Evolutionary conservation across 2,113 vertebrate genomes (phyloP).

Genomic region (Leptodactylus fuscus): DNA sequence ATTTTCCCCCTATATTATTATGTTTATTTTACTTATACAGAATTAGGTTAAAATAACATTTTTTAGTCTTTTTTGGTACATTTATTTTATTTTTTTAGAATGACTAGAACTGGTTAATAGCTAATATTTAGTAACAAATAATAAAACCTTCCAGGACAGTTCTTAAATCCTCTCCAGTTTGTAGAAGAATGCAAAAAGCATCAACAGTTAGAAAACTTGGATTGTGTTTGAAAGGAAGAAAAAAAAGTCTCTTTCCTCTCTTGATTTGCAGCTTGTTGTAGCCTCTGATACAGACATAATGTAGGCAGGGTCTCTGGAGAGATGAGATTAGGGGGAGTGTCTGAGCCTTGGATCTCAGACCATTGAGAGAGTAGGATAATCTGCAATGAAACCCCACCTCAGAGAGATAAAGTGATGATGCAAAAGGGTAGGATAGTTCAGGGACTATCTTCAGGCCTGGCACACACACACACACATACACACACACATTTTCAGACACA

Average conservation of each 20-base stretch:
- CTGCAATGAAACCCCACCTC: conserved; percentile 53
- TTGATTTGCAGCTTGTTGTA: conserved; percentile 51
- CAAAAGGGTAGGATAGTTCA: conserved; percentile 47
- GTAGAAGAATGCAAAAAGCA: conserved; percentile 45
- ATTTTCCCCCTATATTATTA: too few relatives aligned
- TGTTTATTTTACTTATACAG: too few relatives aligned
- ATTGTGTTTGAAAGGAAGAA: conserved; percentile 30
- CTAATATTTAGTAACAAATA: too few relatives aligned
- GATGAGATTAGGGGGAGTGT: conserved; percentile 64
- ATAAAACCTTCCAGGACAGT: neutral
- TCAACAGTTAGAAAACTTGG: conserved; percentile 54
- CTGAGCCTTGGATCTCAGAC: conserved; percentile 60
- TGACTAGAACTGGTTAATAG: too few relatives aligned
- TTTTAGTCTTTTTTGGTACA: neutral
- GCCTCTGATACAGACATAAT: conserved; percentile 61
- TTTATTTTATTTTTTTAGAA: neutral
- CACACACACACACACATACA: conserved; percentile 21
- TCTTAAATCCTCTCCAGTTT: neutral
- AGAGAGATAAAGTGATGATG: conserved; percentile 53
- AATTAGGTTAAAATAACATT: neutral
- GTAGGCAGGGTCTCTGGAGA: conserved; percentile 62
- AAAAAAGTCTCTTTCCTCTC: conserved; percentile 53
- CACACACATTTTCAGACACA: conserved; percentile 14
- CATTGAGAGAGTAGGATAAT: conserved; percentile 60
- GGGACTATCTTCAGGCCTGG: conserved; percentile 42